A percentile compares a stretch with the other conserved stretches of the same genome.
These are phyloP conservation scores for Isotomurus palustris DNA, from an alignment of 2,888 invertebrate genomes.

Conservation along the genomic window DNA sequence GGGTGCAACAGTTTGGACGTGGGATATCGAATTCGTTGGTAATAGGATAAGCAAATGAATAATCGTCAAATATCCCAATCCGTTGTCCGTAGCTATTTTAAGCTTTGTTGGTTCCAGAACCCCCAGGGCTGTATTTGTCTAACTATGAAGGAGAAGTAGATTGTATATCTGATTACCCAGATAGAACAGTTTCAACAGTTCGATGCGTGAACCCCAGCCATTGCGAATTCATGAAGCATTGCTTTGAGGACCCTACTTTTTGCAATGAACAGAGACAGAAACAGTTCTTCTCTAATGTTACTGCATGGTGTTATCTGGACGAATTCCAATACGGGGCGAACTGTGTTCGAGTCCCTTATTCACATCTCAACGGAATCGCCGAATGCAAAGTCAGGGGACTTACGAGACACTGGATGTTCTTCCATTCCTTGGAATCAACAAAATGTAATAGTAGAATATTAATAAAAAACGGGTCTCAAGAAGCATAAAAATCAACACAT, in stretches of 20 bases:
- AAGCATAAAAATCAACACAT: no score
- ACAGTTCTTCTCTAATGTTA: conserved; percentile 1
- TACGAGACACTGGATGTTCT: conserved; percentile 12
- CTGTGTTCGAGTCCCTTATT: neutral
- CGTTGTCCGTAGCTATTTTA: no score
- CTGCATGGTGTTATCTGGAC: neutral
- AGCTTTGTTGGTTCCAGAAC: no score
- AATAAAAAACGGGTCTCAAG: no score
- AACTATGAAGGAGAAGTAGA: conserved; percentile 6
- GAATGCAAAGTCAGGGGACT: conserved; percentile 10
- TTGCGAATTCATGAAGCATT: conserved; percentile 7
- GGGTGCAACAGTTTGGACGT: no score
- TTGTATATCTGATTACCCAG: neutral
- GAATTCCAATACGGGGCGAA: neutral
- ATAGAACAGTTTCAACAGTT: neutral
- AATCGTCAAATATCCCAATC: no score
- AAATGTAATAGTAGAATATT: conserved; percentile 4
- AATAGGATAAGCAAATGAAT: no score
- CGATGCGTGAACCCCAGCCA: neutral
- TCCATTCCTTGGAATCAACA: conserved; percentile 15
- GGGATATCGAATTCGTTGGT: no score
- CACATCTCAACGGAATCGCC: conserved; percentile 1
- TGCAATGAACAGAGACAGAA: conserved; percentile 3
- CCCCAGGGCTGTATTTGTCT: neutral
- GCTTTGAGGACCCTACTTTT: neutral